These are phyloP conservation scores for Mus minutoides DNA, from an alignment of 2,797 vertebrate genomes.

Conservation along the genomic window DNA sequence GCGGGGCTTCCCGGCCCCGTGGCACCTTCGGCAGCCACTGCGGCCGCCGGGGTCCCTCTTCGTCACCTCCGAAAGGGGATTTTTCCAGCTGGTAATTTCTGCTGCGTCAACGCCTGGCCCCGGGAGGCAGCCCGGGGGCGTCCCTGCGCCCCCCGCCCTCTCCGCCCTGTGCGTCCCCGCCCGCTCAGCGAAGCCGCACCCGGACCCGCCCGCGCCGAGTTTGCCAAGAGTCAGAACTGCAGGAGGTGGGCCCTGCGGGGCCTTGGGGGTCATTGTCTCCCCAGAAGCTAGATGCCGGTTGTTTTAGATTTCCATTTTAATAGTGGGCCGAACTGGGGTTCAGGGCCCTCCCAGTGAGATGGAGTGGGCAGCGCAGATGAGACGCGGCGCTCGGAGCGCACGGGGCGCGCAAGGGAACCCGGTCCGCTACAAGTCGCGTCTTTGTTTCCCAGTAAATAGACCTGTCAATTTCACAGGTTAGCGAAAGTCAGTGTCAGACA, in stretches of 20 bases:
- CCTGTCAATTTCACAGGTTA: slow-evolving; percentile 84
- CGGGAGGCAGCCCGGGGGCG: slow-evolving; percentile 87
- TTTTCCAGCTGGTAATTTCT: slow-evolving; percentile 96
- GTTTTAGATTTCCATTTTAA: slow-evolving; percentile 92
- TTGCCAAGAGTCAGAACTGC: slow-evolving; percentile 87
- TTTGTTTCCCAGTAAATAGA: slow-evolving; percentile 88
- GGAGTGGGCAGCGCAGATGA: slow-evolving; percentile 46
- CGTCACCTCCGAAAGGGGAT: slow-evolving; percentile 93
- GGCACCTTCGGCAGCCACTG: slow-evolving; percentile 54
- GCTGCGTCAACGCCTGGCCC: slow-evolving; percentile 96
- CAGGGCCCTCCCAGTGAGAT: slow-evolving; percentile 75
- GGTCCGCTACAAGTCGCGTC: slow-evolving; percentile 75
- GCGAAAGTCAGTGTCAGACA: slow-evolving; percentile 84
- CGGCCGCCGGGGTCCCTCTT: slow-evolving; percentile 79
- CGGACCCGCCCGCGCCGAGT: slow-evolving; percentile 85
- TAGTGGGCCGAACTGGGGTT: slow-evolving; percentile 82
- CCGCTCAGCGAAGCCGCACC: slow-evolving; percentile 78
- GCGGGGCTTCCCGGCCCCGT: slow-evolving; percentile 72
- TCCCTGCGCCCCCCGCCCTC: slow-evolving; percentile 85
- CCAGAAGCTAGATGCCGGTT: slow-evolving; percentile 87
- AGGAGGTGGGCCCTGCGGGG: slow-evolving; percentile 84
- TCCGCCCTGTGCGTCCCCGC: slow-evolving; percentile 67
- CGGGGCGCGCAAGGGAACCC: slow-evolving; percentile 64
- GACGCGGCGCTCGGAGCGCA: slow-evolving; percentile 54
- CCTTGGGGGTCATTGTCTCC: slow-evolving; percentile 89